Conservation (phyloP, 2,888 invertebrate species). For the Melieria omissa region DNA sequence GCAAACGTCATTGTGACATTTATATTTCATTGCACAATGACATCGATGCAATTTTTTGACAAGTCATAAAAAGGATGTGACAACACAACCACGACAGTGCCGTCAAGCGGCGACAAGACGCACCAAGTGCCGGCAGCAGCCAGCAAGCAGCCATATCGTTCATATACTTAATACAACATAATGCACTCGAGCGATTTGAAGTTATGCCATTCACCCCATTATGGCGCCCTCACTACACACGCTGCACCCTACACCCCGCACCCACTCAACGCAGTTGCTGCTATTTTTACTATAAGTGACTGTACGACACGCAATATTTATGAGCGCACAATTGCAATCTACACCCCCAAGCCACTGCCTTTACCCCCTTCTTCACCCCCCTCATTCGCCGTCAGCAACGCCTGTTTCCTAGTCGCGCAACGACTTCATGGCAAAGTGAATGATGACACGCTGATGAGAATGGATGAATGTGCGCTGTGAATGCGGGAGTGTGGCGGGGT, state of each 20-base stretch:
- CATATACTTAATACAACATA: constrained; percentile 29
- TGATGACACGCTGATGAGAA: neutral
- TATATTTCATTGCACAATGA: constrained; percentile 56
- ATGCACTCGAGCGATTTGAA: constrained; percentile 32
- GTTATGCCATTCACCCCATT: constrained; percentile 20
- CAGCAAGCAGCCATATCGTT: neutral
- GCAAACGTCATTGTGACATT: constrained; percentile 56
- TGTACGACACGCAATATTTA: constrained; percentile 12
- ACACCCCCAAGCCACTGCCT: neutral
- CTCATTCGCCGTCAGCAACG: neutral
- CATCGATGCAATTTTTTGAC: constrained; percentile 33
- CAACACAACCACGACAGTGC: neutral
- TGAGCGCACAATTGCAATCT: constrained; percentile 25
- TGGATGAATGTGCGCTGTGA: too few species aligned
- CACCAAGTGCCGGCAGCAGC: neutral
- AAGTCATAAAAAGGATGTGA: constrained; percentile 29
- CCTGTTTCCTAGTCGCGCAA: constrained; percentile 8
- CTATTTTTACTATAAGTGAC: constrained; percentile 17
- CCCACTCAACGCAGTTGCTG: neutral
- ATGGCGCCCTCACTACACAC: constrained; percentile 7
- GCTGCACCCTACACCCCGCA: neutral
- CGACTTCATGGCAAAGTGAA: constrained; percentile 23
- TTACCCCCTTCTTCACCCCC: neutral
- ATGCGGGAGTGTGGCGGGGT: too few species aligned
- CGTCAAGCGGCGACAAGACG: too few species aligned